A percentile compares a stretch with the other conserved stretches of the same genome.
phyloP scores from a whole-genome alignment of 2,888 invertebrate genomes.

The Netelia fuscicornis region DNA sequence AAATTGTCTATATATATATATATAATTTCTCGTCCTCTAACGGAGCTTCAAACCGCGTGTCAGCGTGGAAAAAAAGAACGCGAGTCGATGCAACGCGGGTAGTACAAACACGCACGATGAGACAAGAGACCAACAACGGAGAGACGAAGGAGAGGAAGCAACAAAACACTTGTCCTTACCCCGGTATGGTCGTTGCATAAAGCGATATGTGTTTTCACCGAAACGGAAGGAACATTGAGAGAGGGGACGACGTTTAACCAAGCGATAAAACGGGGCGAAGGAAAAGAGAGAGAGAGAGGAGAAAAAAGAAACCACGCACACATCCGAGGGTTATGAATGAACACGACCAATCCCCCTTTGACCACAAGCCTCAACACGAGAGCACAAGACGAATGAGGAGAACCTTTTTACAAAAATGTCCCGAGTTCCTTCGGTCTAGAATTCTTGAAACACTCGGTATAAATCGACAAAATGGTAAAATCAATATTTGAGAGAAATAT shows the following conservation, averaged over 20 bases:
- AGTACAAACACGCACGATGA: slow-evolving; percentile 73
- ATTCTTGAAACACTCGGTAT: neutral
- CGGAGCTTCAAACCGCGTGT: slow-evolving; percentile 58
- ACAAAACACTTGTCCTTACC: slow-evolving; percentile 56
- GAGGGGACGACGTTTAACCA: slow-evolving; percentile 74
- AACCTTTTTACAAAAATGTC: slow-evolving; percentile 9
- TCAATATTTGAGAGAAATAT: too few species aligned
- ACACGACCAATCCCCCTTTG: slow-evolving; percentile 57
- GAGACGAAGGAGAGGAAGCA: slow-evolving; percentile 46
- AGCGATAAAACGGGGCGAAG: slow-evolving; percentile 72
- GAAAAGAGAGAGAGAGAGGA: slow-evolving; percentile 66
- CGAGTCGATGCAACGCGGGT: slow-evolving; percentile 77
- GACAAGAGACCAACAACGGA: slow-evolving; percentile 20
- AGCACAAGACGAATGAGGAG: slow-evolving; percentile 16
- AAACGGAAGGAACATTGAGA: slow-evolving; percentile 79
- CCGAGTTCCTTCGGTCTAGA: neutral
- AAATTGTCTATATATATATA: neutral
- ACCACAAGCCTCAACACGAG: slow-evolving; percentile 20
- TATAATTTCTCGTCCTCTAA: neutral
- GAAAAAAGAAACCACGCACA: slow-evolving; percentile 53
- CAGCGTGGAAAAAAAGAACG: slow-evolving; percentile 71
- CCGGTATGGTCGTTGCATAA: slow-evolving; percentile 21
- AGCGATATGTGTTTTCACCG: slow-evolving; percentile 76
- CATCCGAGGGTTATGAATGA: slow-evolving; percentile 52
- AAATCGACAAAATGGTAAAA: neutral